These are phyloP conservation scores for Orthosia cruda DNA, from an alignment of 2,888 invertebrate genomes.

Conservation along the genomic window DNA sequence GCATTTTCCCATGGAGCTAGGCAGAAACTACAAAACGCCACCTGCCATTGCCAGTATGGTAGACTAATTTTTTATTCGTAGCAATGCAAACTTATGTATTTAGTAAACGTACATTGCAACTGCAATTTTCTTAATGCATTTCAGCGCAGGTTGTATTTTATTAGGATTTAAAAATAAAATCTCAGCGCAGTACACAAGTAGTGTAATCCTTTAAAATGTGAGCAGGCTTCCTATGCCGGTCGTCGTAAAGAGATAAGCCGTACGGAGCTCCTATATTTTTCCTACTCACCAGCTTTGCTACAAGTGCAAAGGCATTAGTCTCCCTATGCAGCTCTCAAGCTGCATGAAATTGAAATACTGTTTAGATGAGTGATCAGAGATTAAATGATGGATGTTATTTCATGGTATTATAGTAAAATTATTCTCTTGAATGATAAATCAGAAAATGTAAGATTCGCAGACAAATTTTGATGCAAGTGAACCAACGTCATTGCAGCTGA, in stretches of 20 bases:
- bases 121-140: constrained; percentile 5
- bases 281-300: constrained; percentile 64
- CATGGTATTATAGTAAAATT: background rate
- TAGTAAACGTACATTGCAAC: background rate
- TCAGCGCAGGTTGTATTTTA: background rate
- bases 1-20: no score
- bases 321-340: constrained; percentile 33
- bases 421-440: background rate
- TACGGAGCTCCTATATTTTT: constrained; percentile 72
- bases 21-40: no score
- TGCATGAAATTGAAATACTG: constrained; percentile 36
- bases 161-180: constrained; percentile 49
- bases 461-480: no score
- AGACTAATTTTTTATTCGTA: background rate
- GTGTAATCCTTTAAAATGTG: constrained; percentile 71
- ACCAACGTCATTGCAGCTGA: no score
- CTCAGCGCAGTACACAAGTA: constrained; percentile 47
- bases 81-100: no score
- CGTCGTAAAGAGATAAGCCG: constrained; percentile 78
- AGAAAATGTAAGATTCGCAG: background rate
- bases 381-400: background rate
- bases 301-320: constrained; percentile 63
- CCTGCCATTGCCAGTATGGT: background rate
- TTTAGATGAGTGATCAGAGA: background rate
- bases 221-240: constrained; percentile 65